Conservation (phyloP, 2,797 vertebrate species). For the Heterohyrax brucei region DNA sequence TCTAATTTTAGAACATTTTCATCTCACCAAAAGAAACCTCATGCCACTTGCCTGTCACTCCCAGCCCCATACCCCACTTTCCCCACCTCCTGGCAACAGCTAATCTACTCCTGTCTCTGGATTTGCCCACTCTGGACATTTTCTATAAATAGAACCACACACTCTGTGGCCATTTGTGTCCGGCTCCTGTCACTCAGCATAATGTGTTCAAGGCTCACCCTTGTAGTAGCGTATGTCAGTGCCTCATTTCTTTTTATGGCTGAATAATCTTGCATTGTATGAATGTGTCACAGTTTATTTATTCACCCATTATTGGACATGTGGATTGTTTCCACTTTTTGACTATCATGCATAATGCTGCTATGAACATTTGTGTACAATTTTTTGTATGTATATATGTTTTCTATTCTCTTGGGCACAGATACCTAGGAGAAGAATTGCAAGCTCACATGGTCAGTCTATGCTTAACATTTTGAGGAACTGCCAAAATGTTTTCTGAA, state of each 20-base stretch:
- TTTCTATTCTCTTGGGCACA: neutral
- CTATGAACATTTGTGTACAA: neutral
- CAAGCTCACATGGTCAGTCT: neutral
- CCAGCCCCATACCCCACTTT: neutral
- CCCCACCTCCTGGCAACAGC: neutral
- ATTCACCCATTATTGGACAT: neutral
- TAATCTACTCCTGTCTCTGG: neutral
- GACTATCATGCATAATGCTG: neutral
- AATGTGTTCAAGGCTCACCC: neutral
- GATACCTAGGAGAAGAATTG: neutral
- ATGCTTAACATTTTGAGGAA: neutral
- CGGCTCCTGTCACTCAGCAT: neutral
- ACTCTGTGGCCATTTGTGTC: neutral
- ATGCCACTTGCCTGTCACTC: neutral
- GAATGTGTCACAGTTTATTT: neutral
- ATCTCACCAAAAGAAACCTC: neutral
- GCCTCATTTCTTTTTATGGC: neutral
- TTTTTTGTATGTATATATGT: neutral
- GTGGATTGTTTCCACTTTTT: neutral
- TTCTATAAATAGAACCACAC: neutral
- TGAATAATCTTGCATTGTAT: neutral
- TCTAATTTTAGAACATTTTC: conserved; percentile 13
- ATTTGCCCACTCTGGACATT: conserved; percentile 2
- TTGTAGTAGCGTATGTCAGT: neutral
- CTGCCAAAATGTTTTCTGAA: neutral